Conservation (phyloP, 2,888 invertebrate genomes). For the Eupeodes latifasciatus region DNA sequence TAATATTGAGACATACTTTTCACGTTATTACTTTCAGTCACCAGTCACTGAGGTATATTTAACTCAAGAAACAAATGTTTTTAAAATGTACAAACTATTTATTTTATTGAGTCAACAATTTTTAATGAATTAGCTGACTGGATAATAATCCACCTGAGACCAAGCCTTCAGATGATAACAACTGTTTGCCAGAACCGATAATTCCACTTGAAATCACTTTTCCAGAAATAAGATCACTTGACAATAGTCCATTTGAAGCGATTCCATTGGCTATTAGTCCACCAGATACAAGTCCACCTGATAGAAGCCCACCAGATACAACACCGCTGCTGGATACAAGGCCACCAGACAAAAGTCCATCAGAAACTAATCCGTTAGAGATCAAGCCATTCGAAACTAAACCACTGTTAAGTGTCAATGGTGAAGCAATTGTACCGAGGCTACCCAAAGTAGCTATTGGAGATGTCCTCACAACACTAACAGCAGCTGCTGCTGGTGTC, state of each 20-base stretch:
- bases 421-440: background rate
- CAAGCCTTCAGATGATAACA: background rate
- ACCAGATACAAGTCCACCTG: background rate
- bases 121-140: background rate
- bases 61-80: no score
- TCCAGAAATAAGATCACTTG: background rate
- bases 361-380: background rate
- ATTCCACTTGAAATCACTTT: background rate
- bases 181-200: background rate
- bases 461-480: constrained; percentile 7
- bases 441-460: constrained; percentile 11
- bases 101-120: background rate
- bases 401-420: constrained; percentile 16
- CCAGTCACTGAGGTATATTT: no score
- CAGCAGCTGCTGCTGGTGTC: background rate
- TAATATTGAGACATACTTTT: no score
- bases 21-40: no score
- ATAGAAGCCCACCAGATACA: background rate
- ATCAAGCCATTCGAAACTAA: background rate
- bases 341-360: background rate
- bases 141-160: background rate
- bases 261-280: background rate
- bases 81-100: no score
- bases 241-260: background rate
- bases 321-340: background rate